Percentiles rank a stretch among this genome's conserved stretches.
phyloP scores from a whole-genome alignment of 2,797 vertebrate species.

The Rhinophrynus dorsalis region DNA sequence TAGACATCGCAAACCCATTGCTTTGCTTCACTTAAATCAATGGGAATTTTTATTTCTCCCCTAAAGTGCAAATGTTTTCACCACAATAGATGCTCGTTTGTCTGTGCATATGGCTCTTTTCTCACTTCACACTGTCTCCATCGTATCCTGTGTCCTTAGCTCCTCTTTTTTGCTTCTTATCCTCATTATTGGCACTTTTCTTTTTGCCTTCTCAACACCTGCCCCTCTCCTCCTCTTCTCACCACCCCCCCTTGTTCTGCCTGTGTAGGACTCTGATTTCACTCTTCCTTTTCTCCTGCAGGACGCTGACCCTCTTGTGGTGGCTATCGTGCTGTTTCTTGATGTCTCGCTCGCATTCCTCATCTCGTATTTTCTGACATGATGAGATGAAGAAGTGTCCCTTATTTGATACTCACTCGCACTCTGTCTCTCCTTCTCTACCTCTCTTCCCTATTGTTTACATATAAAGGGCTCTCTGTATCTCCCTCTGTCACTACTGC shows the following conservation, averaged over 20 bases:
- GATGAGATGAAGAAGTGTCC: slow-evolving; percentile 48
- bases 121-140: no score
- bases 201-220: no score
- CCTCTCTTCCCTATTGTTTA: slow-evolving; percentile 49
- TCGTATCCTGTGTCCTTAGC: slow-evolving; percentile 1
- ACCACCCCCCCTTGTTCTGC: neutral
- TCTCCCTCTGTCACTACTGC: slow-evolving; percentile 10
- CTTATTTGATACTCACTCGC: slow-evolving; percentile 29
- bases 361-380: slow-evolving; percentile 68
- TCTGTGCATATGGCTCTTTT: no score
- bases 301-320: slow-evolving; percentile 66
- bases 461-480: slow-evolving; percentile 47
- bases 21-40: no score
- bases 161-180: neutral
- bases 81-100: no score
- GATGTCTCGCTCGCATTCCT: slow-evolving; percentile 69
- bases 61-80: neutral
- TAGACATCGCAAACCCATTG: no score
- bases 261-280: slow-evolving; percentile 13
- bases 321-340: slow-evolving; percentile 65
- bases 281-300: slow-evolving; percentile 49
- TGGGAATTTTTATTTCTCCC: neutral
- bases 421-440: slow-evolving; percentile 43
- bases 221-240: no score
- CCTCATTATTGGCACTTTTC: no score